Evolutionary conservation across 2,797 vertebrate species (phyloP).

Genomic region (Enteromius afrohamiltoni): DNA sequence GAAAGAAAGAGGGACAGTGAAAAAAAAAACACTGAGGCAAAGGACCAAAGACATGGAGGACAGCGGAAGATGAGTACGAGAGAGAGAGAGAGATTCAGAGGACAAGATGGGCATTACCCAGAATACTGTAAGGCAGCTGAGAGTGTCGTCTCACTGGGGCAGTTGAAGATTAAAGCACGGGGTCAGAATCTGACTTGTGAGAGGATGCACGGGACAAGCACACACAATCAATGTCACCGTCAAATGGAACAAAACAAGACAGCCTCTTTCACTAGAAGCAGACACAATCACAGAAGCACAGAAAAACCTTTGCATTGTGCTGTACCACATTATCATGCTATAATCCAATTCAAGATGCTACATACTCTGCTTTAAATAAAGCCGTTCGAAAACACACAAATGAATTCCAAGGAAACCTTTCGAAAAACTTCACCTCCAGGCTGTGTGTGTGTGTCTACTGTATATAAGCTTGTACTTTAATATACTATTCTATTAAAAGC

Average conservation of each 20-base stretch:
- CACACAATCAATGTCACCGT: constrained; percentile 38
- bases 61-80: neutral
- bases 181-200: constrained; percentile 23
- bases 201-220: constrained; percentile 11
- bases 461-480: neutral
- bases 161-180: constrained; percentile 45
- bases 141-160: constrained; percentile 45
- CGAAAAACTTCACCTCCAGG: neutral
- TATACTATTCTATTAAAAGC: neutral
- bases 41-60: constrained; percentile 12
- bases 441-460: neutral
- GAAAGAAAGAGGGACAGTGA: neutral
- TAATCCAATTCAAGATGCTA: neutral
- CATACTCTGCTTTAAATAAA: neutral
- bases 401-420: constrained; percentile 1
- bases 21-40: neutral
- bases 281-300: constrained; percentile 27
- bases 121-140: constrained; percentile 48
- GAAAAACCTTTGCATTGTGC: constrained; percentile 4
- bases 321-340: constrained; percentile 10
- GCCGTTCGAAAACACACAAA: neutral
- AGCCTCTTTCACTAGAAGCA: constrained; percentile 40
- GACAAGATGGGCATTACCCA: constrained; percentile 35
- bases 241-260: constrained; percentile 43
- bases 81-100: neutral